Conservation (phyloP, 2,888 invertebrate genomes). For the Nemapogon koenigi region DNA sequence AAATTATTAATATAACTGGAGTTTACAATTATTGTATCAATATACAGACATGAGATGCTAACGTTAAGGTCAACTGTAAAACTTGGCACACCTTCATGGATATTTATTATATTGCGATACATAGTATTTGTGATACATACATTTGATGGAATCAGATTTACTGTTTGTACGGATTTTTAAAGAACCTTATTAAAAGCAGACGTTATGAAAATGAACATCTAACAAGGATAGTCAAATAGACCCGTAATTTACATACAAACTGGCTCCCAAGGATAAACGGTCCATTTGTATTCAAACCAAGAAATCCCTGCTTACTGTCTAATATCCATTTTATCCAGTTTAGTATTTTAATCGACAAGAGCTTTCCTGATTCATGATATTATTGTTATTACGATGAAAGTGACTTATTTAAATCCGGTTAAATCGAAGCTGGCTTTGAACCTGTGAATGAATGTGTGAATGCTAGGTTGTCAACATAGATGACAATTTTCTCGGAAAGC, state of each 20-base stretch:
- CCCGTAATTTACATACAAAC: conserved; percentile 63
- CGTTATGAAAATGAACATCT: conserved; percentile 61
- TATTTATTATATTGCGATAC: too few species aligned
- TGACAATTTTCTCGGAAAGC: conserved; percentile 11
- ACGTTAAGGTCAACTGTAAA: too few species aligned
- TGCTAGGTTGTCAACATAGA: conserved; percentile 4
- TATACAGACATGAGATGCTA: too few species aligned
- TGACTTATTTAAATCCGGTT: conserved; percentile 11
- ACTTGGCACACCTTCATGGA: too few species aligned
- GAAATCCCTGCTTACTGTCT: conserved; percentile 47
- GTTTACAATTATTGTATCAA: too few species aligned
- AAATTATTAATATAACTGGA: too few species aligned
- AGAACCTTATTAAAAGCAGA: too few species aligned
- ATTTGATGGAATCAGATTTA: too few species aligned
- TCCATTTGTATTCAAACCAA: conserved; percentile 63
- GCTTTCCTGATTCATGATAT: conserved; percentile 13
- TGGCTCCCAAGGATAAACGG: conserved; percentile 62
- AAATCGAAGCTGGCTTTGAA: conserved; percentile 4
- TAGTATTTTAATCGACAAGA: conserved; percentile 45
- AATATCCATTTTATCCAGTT: conserved; percentile 54
- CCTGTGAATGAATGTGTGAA: neutral
- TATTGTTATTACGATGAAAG: conserved; percentile 10
- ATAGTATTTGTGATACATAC: too few species aligned
- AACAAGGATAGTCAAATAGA: conserved; percentile 62
- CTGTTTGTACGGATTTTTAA: too few species aligned